phyloP scores from a whole-genome alignment of 2,888 invertebrate genomes.

The Pollenia amentaria region DNA sequence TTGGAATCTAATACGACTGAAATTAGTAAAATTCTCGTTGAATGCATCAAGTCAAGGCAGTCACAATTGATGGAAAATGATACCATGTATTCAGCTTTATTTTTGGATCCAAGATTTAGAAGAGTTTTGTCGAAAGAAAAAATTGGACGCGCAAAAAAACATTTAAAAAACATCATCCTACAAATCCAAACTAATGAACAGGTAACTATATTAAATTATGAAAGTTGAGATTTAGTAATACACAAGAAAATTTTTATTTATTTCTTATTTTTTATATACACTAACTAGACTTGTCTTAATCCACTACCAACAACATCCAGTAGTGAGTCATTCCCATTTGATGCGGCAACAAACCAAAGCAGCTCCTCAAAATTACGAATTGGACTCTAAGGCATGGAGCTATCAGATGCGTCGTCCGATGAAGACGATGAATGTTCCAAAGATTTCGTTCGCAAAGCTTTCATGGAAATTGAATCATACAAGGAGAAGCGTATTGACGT shows the following conservation, averaged over 20 bases:
- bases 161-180: conserved; percentile 17
- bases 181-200: conserved; percentile 30
- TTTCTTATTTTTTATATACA: conserved; percentile 27
- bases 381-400: conserved; percentile 6
- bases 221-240: conserved; percentile 37
- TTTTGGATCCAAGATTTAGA: conserved; percentile 8
- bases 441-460: conserved; percentile 5
- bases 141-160: conserved; percentile 27
- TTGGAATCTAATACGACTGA: conserved; percentile 10
- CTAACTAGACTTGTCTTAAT: conserved; percentile 16
- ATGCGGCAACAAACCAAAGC: not conserved
- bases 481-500: no score
- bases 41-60: conserved; percentile 6
- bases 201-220: conserved; percentile 24
- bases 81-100: conserved; percentile 28
- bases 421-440: no score
- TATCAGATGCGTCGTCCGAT: conserved; percentile 1
- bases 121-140: conserved; percentile 27
- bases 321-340: not conserved
- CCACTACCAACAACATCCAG: conserved; percentile 12
- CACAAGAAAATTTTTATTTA: conserved; percentile 46
- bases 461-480: not conserved
- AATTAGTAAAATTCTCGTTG: conserved; percentile 5
- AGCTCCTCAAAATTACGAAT: conserved; percentile 8
- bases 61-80: conserved; percentile 24